Evolutionary conservation across 2,113 vertebrate genomes (phyloP), one percentile per base, ranked within the genome.

Genomic region (Anguilla rostrata): DNA sequence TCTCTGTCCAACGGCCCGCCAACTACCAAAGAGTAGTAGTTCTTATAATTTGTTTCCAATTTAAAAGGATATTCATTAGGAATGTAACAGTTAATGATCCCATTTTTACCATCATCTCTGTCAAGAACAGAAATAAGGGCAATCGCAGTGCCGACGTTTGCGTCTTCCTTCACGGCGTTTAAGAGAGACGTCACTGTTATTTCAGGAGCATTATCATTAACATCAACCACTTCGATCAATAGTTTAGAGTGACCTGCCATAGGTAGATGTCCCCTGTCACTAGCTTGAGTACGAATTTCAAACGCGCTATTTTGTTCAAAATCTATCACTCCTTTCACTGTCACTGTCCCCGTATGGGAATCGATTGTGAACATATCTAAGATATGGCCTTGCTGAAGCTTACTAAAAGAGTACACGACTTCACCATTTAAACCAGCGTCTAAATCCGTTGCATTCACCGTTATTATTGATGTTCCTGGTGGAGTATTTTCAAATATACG

Each of bases 181-280:
- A 91, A 87, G 0, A 97, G 88, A 84, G 95, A 95, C 0, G 92
- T 95, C 41, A 97, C 88, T 0, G 88, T 90, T 60, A 97, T 89
- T 41, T 95, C 91, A 9, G 96, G 96, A 0, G 89, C 90, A 82
- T 97, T 97, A 87, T 97, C 96, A 85, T 97, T 97, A n/a, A 94
- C 46, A 60, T 97, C 96, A 22, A 93, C 29, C 0, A 97, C 89
- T 86, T 95, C 95, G 11, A 97, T 87, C 3, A 96, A 89, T 22
- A 97, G 89, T 91, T 95, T 97, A 88, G 94, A 95, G 8, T 96
- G 94, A 1, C 94, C 92, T 0, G 93, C 91, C 84, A 95, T 87
- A 0, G 96, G 90, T 0, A 93, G 92, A 0, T 46, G 88, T 5
- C 94, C 96, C 89, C 91, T 94, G 83, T 97, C 95, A 1, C 87